Base-by-base conservation (phyloP, 2,113 vertebrate genomes). In the Ophiodon elongatus region DNA sequence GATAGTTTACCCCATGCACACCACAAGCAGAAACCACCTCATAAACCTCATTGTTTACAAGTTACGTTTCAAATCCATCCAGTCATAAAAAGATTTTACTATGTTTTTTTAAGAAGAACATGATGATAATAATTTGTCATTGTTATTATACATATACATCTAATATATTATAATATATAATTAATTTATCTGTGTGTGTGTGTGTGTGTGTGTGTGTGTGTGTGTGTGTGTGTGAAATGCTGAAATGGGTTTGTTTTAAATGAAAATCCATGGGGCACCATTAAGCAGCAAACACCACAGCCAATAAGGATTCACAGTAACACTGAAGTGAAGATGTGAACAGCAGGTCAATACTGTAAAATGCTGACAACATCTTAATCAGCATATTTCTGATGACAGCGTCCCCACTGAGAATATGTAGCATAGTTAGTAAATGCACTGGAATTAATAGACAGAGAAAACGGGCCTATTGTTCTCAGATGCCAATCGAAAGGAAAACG, bases 291-390 rank as follows among this genome's bases (percentile, higher is more conserved):
- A 62, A 29, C 43, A 71, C 23, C 14, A 47, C 1, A 37, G 27
- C 4, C 52, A 39, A 5, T 39, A 37, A 31, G 8, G 50, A 56
- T 33, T 70, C 80, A 45, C 25, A n/a, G 4, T 37, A 37, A 64
- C 50, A 45, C 35, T 54, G 43, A 37, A 10, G 6, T 59, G 6
- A 39, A 71, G 64, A 41, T 62, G n/a, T 50, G 19, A 80, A 45
- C 41, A 75, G 71, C 31, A 33, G 72, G 60, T 77, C 39, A 70
- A 31, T 35, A 25, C 0, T 41, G 47, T 59, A 33, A 79, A 85
- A 45, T 76, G 76, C 54, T 74, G 80, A 79, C 59, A 81, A 52
- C 43, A 35, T 79, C 67, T 33, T 64, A 14, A 63, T 73, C 59
- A 59, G 57, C 65, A 80, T 60, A 0, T 10, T 19, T 65, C 35